phyloP scores from a whole-genome alignment of 2,113 vertebrate species.

The Sander vitreus region DNA sequence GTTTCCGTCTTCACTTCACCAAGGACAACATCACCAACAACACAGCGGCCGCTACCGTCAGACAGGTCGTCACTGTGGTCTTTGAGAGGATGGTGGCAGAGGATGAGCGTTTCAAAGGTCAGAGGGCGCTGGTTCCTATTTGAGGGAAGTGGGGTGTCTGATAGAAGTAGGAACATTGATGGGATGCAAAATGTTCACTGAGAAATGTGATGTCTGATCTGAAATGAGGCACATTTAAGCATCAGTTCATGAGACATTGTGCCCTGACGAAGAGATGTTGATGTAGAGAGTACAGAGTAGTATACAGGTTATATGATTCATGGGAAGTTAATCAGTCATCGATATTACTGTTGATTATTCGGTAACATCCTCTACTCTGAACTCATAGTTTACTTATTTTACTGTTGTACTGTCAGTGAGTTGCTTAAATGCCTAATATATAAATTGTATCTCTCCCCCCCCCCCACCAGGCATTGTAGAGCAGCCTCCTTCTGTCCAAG shows the following conservation, averaged over 20 bases:
- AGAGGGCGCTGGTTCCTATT: not conserved
- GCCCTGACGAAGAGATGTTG: not conserved
- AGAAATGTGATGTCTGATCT: not conserved
- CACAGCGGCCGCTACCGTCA: slow-evolving; percentile 96
- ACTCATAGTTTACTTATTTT: not conserved
- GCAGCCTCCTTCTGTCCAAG: slow-evolving; percentile 89
- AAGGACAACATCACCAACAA: slow-evolving; percentile 99
- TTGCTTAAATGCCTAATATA: not conserved
- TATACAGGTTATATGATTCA: not conserved
- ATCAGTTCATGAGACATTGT: not conserved
- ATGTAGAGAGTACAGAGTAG: not conserved
- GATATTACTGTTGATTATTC: not conserved
- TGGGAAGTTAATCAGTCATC: not conserved
- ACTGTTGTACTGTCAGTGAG: not conserved
- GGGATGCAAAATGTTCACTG: not conserved
- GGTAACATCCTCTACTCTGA: not conserved
- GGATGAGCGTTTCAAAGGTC: slow-evolving; percentile 94
- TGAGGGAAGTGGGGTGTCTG: not conserved
- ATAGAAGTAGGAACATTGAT: not conserved
- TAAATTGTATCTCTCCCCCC: not conserved
- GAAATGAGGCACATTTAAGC: not conserved
- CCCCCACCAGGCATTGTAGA: slow-evolving; percentile 84
- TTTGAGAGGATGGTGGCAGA: slow-evolving; percentile 99
- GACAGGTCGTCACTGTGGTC: slow-evolving; percentile 98
- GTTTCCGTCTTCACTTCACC: slow-evolving; percentile 98